These are phyloP conservation scores for Laupala kohalensis DNA, from an alignment of 1,140 invertebrate genomes.

Conservation along the genomic window DNA sequence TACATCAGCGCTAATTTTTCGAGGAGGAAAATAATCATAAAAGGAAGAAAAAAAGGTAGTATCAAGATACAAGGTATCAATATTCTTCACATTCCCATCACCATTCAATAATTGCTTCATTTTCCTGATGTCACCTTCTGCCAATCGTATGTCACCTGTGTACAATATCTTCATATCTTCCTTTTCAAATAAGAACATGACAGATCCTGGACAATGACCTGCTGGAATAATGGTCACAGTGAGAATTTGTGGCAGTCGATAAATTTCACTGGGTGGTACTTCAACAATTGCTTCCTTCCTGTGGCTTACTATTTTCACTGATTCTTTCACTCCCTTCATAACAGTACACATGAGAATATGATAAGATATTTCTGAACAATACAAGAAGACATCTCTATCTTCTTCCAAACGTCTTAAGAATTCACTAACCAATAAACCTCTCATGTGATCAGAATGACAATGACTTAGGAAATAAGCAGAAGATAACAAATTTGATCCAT, in stretches of 20 bases:
- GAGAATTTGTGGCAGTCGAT: conserved; percentile 1
- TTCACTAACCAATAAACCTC: not conserved
- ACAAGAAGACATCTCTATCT: conserved; percentile 1
- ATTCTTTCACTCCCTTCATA: conserved; percentile 1
- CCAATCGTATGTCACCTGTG: conserved; percentile 15
- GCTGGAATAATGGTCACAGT: conserved; percentile 10
- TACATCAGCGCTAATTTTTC: not conserved
- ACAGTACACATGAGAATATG: conserved; percentile 3
- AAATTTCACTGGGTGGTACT: not conserved
- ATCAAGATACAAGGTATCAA: conserved; percentile 8
- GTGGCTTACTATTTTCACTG: not conserved
- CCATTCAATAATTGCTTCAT: conserved; percentile 2
- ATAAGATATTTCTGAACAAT: conserved; percentile 9
- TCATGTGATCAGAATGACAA: conserved; percentile 16
- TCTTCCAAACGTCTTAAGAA: conserved; percentile 1
- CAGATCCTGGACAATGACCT: conserved; percentile 13
- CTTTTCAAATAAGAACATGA: conserved; percentile 15
- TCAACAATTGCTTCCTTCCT: not conserved
- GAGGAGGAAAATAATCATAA: conserved; percentile 4
- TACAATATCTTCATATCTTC: conserved; percentile 7
- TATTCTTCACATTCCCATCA: not conserved
- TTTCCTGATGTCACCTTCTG: conserved; percentile 3
- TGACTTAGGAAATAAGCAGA: conserved; percentile 12
- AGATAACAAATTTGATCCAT: not conserved
- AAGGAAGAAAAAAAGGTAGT: conserved; percentile 1